These are phyloP conservation scores for Lithophane socia DNA, from an alignment of 2,888 invertebrate species.

Conservation along the genomic window DNA sequence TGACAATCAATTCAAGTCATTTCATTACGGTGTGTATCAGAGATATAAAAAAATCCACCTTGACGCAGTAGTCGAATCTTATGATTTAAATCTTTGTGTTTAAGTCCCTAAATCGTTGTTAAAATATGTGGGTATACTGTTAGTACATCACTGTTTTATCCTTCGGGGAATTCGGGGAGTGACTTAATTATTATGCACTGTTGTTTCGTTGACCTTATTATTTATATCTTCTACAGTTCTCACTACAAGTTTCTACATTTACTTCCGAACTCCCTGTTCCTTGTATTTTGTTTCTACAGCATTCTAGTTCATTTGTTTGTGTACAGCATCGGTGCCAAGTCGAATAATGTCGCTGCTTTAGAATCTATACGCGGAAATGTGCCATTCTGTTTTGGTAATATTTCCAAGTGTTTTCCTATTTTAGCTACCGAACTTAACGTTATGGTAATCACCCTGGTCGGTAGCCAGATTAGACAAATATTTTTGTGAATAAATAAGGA, in stretches of 20 bases:
- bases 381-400: slow-evolving; percentile 11
- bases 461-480: slow-evolving; percentile 8
- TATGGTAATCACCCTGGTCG: slow-evolving; percentile 23
- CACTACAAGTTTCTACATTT: background rate
- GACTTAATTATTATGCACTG: too few relatives aligned
- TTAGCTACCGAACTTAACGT: background rate
- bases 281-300: slow-evolving; percentile 10
- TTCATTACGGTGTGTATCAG: too few relatives aligned
- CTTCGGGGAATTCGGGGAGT: background rate
- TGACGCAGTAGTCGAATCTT: too few relatives aligned
- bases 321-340: slow-evolving; percentile 8
- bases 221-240: background rate
- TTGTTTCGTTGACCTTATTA: background rate
- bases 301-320: slow-evolving; percentile 11
- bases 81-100: too few relatives aligned
- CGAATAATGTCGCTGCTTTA: slow-evolving; percentile 3
- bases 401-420: slow-evolving; percentile 11
- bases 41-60: too few relatives aligned
- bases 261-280: background rate
- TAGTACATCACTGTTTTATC: background rate
- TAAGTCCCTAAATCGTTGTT: too few relatives aligned
- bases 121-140: background rate
- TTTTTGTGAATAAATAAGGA: background rate
- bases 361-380: slow-evolving; percentile 20
- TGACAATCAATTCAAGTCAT: too few relatives aligned